Conservation (phyloP, 64 coral and sea anemone genomes). For the Anthopleura sola region DNA sequence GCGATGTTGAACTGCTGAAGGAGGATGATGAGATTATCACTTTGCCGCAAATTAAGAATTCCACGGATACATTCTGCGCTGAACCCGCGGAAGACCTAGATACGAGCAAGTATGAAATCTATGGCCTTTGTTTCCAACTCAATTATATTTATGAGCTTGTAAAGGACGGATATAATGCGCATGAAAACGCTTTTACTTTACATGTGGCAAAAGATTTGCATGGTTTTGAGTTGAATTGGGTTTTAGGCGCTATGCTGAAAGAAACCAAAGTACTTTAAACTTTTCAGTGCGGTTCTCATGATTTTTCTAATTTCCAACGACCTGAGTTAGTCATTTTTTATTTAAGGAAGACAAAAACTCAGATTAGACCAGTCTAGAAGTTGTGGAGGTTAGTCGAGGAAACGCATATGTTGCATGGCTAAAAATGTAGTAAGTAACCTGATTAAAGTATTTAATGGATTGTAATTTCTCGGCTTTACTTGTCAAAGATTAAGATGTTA, state of each 20-base stretch:
- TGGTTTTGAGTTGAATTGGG: constrained; percentile 6
- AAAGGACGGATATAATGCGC: background rate
- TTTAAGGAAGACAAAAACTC: too few species aligned
- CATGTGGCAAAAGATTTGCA: background rate
- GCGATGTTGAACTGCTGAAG: background rate
- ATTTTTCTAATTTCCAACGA: too few species aligned
- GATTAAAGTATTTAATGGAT: too few species aligned
- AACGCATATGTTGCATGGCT: too few species aligned
- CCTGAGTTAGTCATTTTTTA: too few species aligned
- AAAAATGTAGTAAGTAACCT: too few species aligned
- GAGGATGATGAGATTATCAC: background rate
- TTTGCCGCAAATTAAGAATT: background rate
- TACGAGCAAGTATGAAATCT: background rate
- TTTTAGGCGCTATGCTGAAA: background rate
- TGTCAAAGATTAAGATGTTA: too few species aligned
- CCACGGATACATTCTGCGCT: background rate
- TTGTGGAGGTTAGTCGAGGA: too few species aligned
- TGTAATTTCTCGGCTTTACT: too few species aligned
- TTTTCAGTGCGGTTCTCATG: background rate
- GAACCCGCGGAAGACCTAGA: background rate
- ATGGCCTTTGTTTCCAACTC: background rate
- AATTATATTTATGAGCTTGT: constrained; percentile 18
- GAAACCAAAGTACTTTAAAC: background rate
- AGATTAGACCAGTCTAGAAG: too few species aligned
- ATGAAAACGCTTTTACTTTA: background rate